Base-by-base conservation (phyloP, 2,113 vertebrate species). In the Erythrocercus mccallii region DNA sequence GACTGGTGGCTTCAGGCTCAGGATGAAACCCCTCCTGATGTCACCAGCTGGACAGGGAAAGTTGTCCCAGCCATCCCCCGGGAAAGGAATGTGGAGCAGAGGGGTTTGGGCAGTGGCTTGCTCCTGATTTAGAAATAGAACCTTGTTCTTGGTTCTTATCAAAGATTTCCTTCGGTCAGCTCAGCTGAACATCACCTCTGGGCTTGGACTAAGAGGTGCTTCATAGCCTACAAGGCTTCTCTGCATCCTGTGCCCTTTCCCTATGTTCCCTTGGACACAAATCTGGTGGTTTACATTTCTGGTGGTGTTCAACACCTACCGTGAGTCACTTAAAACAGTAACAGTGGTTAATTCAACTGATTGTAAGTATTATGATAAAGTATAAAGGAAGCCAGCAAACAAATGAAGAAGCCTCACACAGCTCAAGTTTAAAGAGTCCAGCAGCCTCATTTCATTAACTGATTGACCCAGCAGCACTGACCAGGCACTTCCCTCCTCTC, bases 251-350 rank as follows among this genome's bases (percentile, higher is more conserved):
- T 51, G 42, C 20, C 69, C 60, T 45, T 60, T 37, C 58, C 40
- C 33, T 3, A 0, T 0, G 1, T 17, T 17, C 2, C 31, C n/a
- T 3, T 12, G 62, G 71, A 22, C 25, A 20, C 6, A 35, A 60
- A 48, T 11, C 28, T 40, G 12, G 4, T 15, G 6, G 15, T 65
- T 57, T 25, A 13, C 33, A 14, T 44, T 53, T 31, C 69, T 74
- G 28, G 5, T 2, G 31, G 10, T 31, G 42, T 37, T 72, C 70
- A 66, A 54, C 54, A 62, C 30, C 20, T 35, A 22, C 31, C 18
- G 15, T 4, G 45, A 56, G 27, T 51, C 70, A 51, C 58, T 45
- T 33, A 8, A 20, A 79, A 51, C 42, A 60, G 15, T 10, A 35
- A 20, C 11, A 15, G 37, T 5, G 47, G 8, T 25, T 51, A 86